These are phyloP conservation scores for Acanthacorydalis orientalis DNA, from an alignment of 2,888 invertebrate species.

Conservation along the genomic window DNA sequence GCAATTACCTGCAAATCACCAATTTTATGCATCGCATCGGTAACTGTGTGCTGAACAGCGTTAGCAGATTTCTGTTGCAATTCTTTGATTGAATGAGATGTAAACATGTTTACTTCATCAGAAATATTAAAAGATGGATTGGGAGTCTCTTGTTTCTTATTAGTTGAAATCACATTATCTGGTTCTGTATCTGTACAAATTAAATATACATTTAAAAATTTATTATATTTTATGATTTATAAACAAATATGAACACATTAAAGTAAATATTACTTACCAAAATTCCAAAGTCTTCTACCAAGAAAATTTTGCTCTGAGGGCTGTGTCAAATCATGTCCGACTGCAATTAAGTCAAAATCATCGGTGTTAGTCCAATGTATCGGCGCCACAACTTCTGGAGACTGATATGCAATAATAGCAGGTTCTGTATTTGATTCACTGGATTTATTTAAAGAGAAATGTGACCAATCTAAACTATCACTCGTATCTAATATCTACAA, in stretches of 20 bases:
- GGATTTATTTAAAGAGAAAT: constrained; percentile 3
- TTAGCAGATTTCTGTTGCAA: constrained; percentile 29
- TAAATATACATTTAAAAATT: no score
- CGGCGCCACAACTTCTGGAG: neutral
- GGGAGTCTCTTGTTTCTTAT: no score
- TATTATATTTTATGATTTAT: no score
- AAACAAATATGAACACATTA: no score
- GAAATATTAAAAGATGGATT: no score
- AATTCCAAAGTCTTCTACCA: constrained; percentile 3
- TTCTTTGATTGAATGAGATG: constrained; percentile 28
- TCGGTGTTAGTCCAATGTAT: neutral
- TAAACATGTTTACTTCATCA: no score
- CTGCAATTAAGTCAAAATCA: constrained; percentile 40
- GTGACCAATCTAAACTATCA: constrained; percentile 4
- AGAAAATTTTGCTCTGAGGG: constrained; percentile 4
- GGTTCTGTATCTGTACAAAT: no score
- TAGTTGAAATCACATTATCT: no score
- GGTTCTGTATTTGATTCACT: neutral
- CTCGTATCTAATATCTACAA: constrained; percentile 1
- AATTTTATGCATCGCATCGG: constrained; percentile 34
- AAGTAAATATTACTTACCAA: neutral
- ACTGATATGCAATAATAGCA: constrained; percentile 3
- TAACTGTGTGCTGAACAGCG: constrained; percentile 27
- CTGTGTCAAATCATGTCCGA: constrained; percentile 38
- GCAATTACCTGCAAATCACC: constrained; percentile 41